These are phyloP conservation scores for Pachyseris speciosa DNA, from an alignment of 64 coral and sea anemone genomes.

Conservation along the genomic window DNA sequence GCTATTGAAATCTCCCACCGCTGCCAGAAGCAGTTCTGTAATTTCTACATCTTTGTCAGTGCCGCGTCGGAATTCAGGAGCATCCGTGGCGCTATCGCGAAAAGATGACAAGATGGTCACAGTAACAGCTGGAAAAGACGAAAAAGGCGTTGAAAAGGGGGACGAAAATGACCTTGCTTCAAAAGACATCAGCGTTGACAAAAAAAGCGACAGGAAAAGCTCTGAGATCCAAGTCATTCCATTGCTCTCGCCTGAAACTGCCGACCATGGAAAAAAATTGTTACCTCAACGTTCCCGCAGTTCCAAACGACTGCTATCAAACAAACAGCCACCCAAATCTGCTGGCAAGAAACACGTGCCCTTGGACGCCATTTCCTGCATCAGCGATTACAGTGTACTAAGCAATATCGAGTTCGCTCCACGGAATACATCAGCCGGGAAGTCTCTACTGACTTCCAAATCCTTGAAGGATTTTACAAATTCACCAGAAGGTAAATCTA, in stretches of 20 bases:
- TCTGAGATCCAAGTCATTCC: constrained; percentile 92
- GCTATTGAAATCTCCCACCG: constrained; percentile 16
- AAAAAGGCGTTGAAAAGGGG: not conserved
- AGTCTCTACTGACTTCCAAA: constrained; percentile 78
- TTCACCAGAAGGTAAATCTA: constrained; percentile 94
- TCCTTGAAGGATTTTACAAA: constrained; percentile 93
- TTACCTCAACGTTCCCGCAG: constrained; percentile 45
- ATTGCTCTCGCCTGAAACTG: not conserved
- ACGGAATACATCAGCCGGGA: constrained; percentile 17
- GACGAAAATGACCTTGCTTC: not conserved
- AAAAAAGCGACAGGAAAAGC: not conserved
- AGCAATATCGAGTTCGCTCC: constrained; percentile 78
- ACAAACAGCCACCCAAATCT: constrained; percentile 5
- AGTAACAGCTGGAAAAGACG: not conserved
- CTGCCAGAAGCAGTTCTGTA: constrained; percentile 3
- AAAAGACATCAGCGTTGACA: not conserved
- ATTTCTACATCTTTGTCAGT: constrained; percentile 11
- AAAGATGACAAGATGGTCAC: constrained; percentile 45
- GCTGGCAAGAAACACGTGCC: constrained; percentile 47
- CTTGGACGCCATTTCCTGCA: constrained; percentile 83
- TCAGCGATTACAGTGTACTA: constrained; percentile 80
- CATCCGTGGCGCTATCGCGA: constrained; percentile 16
- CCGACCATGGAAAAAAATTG: constrained; percentile 33
- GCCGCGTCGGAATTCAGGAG: not conserved
- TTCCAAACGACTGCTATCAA: constrained; percentile 16